These are phyloP conservation scores for Corythaeola cristata DNA, from an alignment of 2,113 vertebrate species.

Conservation along the genomic window DNA sequence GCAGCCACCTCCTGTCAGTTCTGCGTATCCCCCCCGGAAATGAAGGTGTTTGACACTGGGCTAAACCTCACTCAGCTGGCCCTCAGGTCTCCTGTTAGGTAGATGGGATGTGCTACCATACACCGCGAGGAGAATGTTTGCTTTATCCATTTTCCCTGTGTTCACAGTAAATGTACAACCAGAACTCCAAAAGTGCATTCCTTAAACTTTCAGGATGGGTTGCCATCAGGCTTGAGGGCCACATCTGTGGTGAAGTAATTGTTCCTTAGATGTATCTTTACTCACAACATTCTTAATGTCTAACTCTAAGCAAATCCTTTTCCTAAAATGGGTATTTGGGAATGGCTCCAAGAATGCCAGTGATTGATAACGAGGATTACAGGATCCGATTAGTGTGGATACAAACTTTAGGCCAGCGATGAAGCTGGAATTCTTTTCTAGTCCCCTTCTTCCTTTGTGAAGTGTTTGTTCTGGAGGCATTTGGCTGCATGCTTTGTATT, in stretches of 20 bases:
- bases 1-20: not conserved
- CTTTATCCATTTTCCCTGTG: not conserved
- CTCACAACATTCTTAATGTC: conserved; percentile 11
- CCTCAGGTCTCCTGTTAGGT: not conserved
- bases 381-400: conserved; percentile 5
- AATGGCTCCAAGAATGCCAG: conserved; percentile 47
- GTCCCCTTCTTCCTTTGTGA: conserved; percentile 27
- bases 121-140: not conserved
- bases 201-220: not conserved
- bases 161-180: not conserved
- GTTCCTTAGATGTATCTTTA: not conserved
- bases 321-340: conserved; percentile 40
- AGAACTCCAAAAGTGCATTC: not conserved
- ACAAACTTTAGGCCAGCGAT: not conserved
- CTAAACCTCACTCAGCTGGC: not conserved
- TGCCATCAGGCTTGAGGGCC: not conserved
- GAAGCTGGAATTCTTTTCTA: conserved; percentile 42
- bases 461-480: conserved; percentile 48
- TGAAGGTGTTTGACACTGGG: not conserved
- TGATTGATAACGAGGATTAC: conserved; percentile 49
- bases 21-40: not conserved
- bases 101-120: not conserved
- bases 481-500: conserved; percentile 19
- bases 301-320: conserved; percentile 29
- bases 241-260: not conserved